A percentile compares a stretch with the other conserved stretches of the same genome.
phyloP scores from a whole-genome alignment of 2,797 vertebrate genomes.

The Dryobates pubescens region DNA sequence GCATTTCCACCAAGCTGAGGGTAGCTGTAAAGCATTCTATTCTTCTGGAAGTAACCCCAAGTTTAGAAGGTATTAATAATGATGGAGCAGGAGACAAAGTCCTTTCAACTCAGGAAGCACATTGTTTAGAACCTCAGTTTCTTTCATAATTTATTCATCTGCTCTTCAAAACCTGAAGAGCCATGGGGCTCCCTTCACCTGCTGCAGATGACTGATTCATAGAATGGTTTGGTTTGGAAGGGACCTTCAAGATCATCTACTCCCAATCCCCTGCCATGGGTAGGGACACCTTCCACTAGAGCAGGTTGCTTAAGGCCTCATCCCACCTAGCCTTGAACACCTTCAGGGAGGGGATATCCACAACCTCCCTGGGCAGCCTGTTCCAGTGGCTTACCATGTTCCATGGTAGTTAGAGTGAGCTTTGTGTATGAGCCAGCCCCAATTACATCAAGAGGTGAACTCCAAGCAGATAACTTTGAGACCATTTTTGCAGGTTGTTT shows the following conservation, averaged over 20 bases:
- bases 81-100: not conserved
- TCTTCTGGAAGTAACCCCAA: slow-evolving; percentile 4
- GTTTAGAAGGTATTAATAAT: not conserved
- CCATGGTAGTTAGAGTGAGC: not conserved
- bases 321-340: too few species aligned
- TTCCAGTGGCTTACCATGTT: too few species aligned
- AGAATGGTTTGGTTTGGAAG: too few species aligned
- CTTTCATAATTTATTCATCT: not conserved
- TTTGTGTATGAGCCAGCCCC: not conserved
- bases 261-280: too few species aligned
- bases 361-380: too few species aligned
- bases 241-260: too few species aligned
- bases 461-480: fast-evolving
- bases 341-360: too few species aligned
- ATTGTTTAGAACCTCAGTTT: not conserved
- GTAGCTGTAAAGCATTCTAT: not conserved
- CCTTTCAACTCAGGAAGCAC: not conserved
- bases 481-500: too few species aligned
- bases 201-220: not conserved
- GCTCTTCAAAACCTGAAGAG: not conserved
- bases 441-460: fast-evolving
- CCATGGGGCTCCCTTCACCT: not conserved
- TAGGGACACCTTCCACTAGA: too few species aligned
- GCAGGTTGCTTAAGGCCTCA: too few species aligned
- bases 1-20: slow-evolving; percentile 48